Evolutionary conservation across 30 jellyfish, hydroid and myxozoan genomes (phyloP).

Genomic region (Nemopilema nomurai): DNA sequence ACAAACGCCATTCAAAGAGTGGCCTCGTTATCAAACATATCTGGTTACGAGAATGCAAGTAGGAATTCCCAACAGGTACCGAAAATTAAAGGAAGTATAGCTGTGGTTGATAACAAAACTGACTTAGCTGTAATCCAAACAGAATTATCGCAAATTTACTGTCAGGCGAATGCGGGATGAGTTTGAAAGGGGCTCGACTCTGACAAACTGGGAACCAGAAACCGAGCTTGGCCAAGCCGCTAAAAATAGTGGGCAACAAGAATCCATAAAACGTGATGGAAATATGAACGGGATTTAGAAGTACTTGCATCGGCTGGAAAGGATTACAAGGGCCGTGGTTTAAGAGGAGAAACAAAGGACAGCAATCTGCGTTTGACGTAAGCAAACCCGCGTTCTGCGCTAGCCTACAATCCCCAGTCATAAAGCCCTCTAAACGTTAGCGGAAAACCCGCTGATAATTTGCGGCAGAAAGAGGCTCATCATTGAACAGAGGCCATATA

Average conservation of each 20-base stretch:
- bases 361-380: neutral
- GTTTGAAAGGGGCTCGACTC: neutral
- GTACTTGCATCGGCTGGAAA: constrained; percentile 29
- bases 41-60: neutral
- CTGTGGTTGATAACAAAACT: neutral
- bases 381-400: neutral
- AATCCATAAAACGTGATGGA: neutral
- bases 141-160: constrained; percentile 3
- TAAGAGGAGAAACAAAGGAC: neutral
- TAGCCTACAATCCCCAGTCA: too few relatives aligned
- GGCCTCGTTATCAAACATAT: neutral
- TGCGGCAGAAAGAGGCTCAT: too few relatives aligned
- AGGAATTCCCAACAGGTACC: neutral
- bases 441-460: too few relatives aligned
- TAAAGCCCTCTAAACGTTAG: too few relatives aligned
- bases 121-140: constrained; percentile 5
- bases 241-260: neutral
- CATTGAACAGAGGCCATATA: too few relatives aligned
- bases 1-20: neutral
- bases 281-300: constrained; percentile 13
- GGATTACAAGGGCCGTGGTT: constrained; percentile 3
- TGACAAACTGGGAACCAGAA: neutral
- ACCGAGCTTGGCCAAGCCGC: neutral
- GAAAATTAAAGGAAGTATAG: neutral
- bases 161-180: constrained; percentile 6